A percentile compares a stretch with the other conserved stretches of the same genome.
Conservation (phyloP, 2,113 vertebrate species). For the Odocoileus virginianus region DNA sequence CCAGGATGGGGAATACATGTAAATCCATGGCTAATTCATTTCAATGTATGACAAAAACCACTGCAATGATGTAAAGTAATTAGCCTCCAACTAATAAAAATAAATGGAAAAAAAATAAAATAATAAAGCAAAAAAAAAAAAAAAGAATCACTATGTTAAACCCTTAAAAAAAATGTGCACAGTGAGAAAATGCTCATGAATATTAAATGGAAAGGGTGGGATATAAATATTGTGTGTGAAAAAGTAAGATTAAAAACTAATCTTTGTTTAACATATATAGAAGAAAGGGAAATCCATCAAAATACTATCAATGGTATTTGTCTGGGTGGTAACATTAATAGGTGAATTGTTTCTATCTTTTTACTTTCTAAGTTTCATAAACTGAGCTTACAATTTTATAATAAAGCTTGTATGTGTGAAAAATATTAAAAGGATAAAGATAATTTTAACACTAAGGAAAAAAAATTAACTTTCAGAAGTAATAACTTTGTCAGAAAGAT, state of each 20-base stretch:
- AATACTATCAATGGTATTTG: background rate
- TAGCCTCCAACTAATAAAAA: too few species aligned
- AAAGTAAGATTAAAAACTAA: background rate
- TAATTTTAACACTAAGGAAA: background rate
- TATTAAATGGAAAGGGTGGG: background rate
- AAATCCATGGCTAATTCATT: too few species aligned
- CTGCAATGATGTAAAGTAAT: too few species aligned
- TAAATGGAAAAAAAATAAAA: too few species aligned
- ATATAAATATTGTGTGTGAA: background rate
- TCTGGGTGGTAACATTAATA: background rate
- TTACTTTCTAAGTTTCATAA: slow-evolving; percentile 12
- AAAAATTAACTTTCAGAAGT: slow-evolving; percentile 1
- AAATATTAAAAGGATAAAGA: background rate
- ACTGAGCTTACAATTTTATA: background rate
- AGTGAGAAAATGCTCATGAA: background rate
- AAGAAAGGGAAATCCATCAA: background rate
- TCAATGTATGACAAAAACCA: too few species aligned
- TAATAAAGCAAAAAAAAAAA: too few species aligned
- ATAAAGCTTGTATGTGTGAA: background rate
- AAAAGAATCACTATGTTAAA: too few species aligned
- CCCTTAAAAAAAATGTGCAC: background rate
- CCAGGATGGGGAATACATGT: too few species aligned
- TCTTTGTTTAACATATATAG: background rate
- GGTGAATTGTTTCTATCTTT: background rate
- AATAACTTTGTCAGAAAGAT: background rate